Evolutionary conservation across 2,888 invertebrate species (phyloP).

Genomic region (Xanthia togata): DNA sequence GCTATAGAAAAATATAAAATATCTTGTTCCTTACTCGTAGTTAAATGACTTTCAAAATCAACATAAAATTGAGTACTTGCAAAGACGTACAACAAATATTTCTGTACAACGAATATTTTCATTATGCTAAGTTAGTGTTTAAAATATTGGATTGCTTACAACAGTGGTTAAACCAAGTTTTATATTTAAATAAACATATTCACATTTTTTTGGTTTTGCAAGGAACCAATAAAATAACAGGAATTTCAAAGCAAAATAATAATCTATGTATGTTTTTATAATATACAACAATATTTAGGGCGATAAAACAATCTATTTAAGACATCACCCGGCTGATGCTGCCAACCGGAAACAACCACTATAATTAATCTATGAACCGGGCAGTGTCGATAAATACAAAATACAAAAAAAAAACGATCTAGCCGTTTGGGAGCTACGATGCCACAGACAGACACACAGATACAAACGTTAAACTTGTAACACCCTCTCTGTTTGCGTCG

Average conservation of each 20-base stretch:
- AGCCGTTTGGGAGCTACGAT: too few species aligned
- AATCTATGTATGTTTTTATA: not conserved
- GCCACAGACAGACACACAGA: too few species aligned
- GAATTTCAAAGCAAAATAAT: not conserved
- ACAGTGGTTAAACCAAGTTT: not conserved
- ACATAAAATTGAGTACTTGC: conserved; percentile 2
- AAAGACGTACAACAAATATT: too few species aligned
- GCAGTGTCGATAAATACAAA: not conserved
- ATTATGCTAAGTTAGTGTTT: not conserved
- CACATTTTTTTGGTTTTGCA: conserved; percentile 23
- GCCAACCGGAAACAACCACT: conserved; percentile 6
- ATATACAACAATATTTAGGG: not conserved
- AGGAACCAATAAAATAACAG: conserved; percentile 16
- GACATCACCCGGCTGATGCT: not conserved
- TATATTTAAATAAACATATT: not conserved
- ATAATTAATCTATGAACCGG: not conserved
- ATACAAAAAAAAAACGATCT: not conserved
- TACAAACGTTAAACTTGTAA: too few species aligned
- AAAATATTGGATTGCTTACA: conserved; percentile 7
- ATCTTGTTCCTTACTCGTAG: not conserved
- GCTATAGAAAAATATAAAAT: conserved; percentile 12
- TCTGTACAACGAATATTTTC: too few species aligned
- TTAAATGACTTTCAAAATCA: conserved; percentile 21
- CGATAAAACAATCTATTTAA: conserved; percentile 10
- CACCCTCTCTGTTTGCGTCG: not conserved